Evolutionary conservation across 2,797 vertebrate genomes (phyloP).

Genomic region (Steatocranus sp.): DNA sequence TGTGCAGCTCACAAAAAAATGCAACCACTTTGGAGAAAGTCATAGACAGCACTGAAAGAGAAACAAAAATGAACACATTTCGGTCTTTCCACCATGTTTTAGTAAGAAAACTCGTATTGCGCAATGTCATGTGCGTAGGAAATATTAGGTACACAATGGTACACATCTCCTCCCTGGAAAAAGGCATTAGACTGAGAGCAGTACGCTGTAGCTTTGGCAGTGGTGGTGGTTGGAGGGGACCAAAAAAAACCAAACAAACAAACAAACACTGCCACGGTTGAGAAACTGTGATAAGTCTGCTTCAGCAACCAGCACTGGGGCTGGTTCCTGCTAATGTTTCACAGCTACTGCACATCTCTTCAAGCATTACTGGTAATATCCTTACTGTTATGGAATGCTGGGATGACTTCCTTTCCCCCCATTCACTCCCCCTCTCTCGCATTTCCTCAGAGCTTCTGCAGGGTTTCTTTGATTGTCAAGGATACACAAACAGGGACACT

Average conservation of each 20-base stretch:
- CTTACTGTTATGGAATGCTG: not conserved
- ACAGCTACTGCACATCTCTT: not conserved
- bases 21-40: not conserved
- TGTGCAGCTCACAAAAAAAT: not conserved
- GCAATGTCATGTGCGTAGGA: not conserved
- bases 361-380: constrained; percentile 1
- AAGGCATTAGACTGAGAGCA: not conserved
- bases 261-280: not conserved
- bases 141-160: not conserved
- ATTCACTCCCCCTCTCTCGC: not conserved
- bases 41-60: not conserved
- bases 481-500: not conserved
- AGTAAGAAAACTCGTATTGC: not conserved
- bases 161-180: not conserved
- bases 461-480: not conserved
- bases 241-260: accelerated
- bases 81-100: not conserved
- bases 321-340: not conserved
- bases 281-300: not conserved
- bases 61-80: not conserved
- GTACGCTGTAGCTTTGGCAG: not conserved
- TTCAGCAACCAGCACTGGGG: not conserved
- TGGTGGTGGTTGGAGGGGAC: not conserved
- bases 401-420: not conserved
- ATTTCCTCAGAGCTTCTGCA: not conserved